Evolutionary conservation across 2,888 invertebrate species (phyloP).

Genomic region (Encarsia formosa): DNA sequence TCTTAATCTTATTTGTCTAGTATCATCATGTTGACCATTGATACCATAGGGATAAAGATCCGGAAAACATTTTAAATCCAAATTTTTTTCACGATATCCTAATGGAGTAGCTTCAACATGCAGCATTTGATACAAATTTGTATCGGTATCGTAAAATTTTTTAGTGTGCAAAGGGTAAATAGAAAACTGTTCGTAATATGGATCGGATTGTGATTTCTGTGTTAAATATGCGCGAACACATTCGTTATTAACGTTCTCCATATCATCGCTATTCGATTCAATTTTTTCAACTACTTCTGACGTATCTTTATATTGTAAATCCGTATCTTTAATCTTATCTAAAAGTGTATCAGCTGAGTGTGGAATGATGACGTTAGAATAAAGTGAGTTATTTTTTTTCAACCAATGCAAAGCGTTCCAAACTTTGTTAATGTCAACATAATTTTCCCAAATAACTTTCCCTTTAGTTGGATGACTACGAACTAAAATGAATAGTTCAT

Average conservation of each 20-base stretch:
- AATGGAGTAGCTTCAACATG: constrained; percentile 29
- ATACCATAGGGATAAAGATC: constrained; percentile 30
- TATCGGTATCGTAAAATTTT: constrained; percentile 26
- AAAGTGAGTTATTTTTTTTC: constrained; percentile 37
- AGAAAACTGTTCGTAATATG: constrained; percentile 24
- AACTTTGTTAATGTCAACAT: constrained; percentile 38
- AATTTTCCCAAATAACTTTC: too few relatives aligned
- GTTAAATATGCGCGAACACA: constrained; percentile 12
- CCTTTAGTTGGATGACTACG: too few relatives aligned
- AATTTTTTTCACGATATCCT: constrained; percentile 25
- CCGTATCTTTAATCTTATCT: neutral
- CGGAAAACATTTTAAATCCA: constrained; percentile 33
- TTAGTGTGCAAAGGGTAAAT: constrained; percentile 29
- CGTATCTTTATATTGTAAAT: neutral
- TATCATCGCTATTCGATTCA: neutral
- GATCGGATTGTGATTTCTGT: constrained; percentile 18
- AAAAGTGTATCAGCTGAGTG: constrained; percentile 13
- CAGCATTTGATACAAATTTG: constrained; percentile 32
- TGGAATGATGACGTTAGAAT: constrained; percentile 33
- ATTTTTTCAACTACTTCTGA: neutral
- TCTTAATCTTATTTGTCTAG: neutral
- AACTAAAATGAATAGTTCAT: constrained; percentile 39
- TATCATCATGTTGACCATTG: constrained; percentile 27
- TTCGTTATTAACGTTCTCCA: neutral
- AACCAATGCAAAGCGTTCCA: constrained; percentile 34